A percentile compares a stretch with the other conserved stretches of the same genome.
Evolutionary conservation across 1,140 invertebrate species (phyloP).

Genomic region (Portunus trituberculatus): DNA sequence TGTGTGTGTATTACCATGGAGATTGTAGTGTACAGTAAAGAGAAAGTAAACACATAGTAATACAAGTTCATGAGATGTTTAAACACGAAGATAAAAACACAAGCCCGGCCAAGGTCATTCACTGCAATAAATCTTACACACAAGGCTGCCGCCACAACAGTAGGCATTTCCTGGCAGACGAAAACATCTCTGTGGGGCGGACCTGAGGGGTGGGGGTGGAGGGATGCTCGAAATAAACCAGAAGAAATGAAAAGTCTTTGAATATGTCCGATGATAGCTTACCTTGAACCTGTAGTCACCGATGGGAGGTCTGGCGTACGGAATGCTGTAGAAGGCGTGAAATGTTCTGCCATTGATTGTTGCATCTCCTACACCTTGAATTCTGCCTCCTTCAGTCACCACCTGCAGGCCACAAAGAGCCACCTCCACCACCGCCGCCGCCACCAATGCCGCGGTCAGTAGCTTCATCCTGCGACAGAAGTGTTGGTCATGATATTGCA

Average conservation of each 20-base stretch:
- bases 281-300: slow-evolving; percentile 28
- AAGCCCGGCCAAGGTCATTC: background rate
- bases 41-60: too few species aligned
- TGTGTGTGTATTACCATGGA: too few species aligned
- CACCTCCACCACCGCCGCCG: background rate
- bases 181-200: background rate
- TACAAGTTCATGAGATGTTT: too few species aligned
- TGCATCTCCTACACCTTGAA: background rate
- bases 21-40: too few species aligned
- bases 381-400: background rate
- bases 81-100: too few species aligned
- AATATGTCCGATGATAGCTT: background rate
- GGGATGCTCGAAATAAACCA: too few species aligned
- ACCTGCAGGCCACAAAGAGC: background rate
- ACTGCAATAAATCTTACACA: background rate
- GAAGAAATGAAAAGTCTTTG: too few species aligned
- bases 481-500: background rate
- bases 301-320: slow-evolving; percentile 30
- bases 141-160: background rate
- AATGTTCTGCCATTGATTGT: background rate
- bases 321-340: slow-evolving; percentile 28
- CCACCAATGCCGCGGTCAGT: background rate
- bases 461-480: slow-evolving; percentile 9
- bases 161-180: background rate
- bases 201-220: too few species aligned